phyloP scores from a whole-genome alignment of 2,888 invertebrate genomes.

The Brachyopa scutellaris region DNA sequence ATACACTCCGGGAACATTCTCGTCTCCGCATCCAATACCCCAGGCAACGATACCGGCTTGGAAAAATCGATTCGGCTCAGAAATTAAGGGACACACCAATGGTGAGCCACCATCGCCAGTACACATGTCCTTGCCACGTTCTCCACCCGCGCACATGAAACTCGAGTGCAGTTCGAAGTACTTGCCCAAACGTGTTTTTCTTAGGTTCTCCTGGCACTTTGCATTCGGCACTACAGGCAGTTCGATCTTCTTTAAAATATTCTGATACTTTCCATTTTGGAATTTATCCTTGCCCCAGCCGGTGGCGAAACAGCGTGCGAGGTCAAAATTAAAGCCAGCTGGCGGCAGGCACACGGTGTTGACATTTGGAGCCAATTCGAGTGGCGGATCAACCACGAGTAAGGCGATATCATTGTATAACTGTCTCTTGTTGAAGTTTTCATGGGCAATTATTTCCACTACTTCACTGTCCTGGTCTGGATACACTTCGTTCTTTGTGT shows the following conservation, averaged over 20 bases:
- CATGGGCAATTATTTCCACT: constrained; percentile 74
- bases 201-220: constrained; percentile 82
- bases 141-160: constrained; percentile 92
- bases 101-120: constrained; percentile 91
- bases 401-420: constrained; percentile 89
- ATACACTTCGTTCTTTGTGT: constrained; percentile 86
- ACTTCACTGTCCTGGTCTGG: constrained; percentile 87
- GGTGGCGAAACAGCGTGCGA: constrained; percentile 76
- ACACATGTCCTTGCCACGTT: constrained; percentile 88
- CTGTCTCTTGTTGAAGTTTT: constrained; percentile 84
- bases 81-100: constrained; percentile 86
- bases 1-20: constrained; percentile 88
- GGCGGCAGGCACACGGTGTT: constrained; percentile 87
- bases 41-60: constrained; percentile 88
- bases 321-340: constrained; percentile 80
- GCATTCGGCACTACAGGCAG: constrained; percentile 85
- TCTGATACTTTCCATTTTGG: constrained; percentile 82
- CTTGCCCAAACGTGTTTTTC: constrained; percentile 86
- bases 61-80: constrained; percentile 75
- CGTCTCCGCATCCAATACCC: constrained; percentile 90
- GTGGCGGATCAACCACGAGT: constrained; percentile 85
- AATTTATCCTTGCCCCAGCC: constrained; percentile 80
- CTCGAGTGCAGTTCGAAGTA: constrained; percentile 86
- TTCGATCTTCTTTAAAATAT: constrained; percentile 87
- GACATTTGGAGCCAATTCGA: constrained; percentile 86